Conservation (phyloP, 2,888 invertebrate genomes). For the Caenorhabditis sp. region DNA sequence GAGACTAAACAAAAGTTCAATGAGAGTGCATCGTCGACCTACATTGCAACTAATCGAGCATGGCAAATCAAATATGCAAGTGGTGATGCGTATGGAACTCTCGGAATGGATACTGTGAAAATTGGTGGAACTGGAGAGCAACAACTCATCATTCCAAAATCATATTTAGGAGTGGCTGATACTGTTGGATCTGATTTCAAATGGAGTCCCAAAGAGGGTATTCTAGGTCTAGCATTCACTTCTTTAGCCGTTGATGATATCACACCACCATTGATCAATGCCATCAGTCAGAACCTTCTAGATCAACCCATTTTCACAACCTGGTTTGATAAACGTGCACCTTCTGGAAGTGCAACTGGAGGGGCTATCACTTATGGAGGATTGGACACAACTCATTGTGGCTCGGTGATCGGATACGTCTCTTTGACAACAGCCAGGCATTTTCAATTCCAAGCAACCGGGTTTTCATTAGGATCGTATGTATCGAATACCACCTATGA, state of each 20-base stretch:
- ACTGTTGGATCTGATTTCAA: conserved; percentile 53
- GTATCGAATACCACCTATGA: conserved; percentile 22
- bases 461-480: conserved; percentile 33
- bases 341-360: conserved; percentile 30
- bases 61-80: conserved; percentile 73
- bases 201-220: conserved; percentile 51
- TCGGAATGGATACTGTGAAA: conserved; percentile 72
- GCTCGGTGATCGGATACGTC: conserved; percentile 41
- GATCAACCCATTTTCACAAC: conserved; percentile 53
- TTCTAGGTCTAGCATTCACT: conserved; percentile 46
- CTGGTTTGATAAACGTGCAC: conserved; percentile 43
- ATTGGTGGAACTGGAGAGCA: conserved; percentile 42
- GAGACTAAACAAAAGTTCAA: conserved; percentile 85
- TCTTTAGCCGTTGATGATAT: conserved; percentile 46
- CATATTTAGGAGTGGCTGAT: conserved; percentile 59
- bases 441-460: conserved; percentile 27
- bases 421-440: conserved; percentile 30
- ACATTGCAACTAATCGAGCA: conserved; percentile 70
- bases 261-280: conserved; percentile 43
- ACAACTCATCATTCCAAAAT: conserved; percentile 56
- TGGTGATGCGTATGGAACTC: conserved; percentile 72
- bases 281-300: conserved; percentile 47
- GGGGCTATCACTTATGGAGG: conserved; percentile 56
- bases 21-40: conserved; percentile 83
- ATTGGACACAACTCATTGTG: conserved; percentile 48